Evolutionary conservation across 2,113 vertebrate genomes (phyloP), one percentile per base, ranked within the genome.

Genomic region (Sarotherodon lohbergeri): DNA sequence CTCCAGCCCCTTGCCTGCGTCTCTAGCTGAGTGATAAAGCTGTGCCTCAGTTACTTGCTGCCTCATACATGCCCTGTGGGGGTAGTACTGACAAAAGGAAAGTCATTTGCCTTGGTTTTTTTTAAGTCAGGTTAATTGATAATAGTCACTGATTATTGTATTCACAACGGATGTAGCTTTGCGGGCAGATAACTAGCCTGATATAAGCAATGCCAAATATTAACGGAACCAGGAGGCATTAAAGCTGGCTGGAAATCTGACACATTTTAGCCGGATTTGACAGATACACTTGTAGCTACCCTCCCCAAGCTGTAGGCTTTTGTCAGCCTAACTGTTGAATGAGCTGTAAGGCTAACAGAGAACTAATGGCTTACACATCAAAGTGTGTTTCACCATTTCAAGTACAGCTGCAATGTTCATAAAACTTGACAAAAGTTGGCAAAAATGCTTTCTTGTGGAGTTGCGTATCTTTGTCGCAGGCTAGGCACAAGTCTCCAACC

Each of bases 21-120:
- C 39, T 83, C 17, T 22, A 19, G 41, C 46, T 52, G 80, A 76
- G 80, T 85, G 68, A 68, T 84, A 82, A 86, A 86, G 82, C 89
- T 83, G 89, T 92, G 82, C 84, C 90, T 94, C 89, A 46, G 85
- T 93, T 86, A 85, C 29, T 83, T 78, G 78, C 88, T 89, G 89
- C 83, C 93, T 91, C 87, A 81, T 79, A 24, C 9, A 54, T 86
- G 85, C 83, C 81, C 79, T 63, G 66, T 76, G 24, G 41, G 22
- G 27, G 79, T 39, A 32, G 36, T 41, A 13, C 56, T 80, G 61
- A 56, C 32, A 16, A 8, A 10, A 86, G 34, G 24, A 61, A 56
- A 34, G 78, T 86, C 27, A 43, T 86, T 82, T 43, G 66, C 34
- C 55, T 87, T 43, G 48, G 0, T 34, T 5, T 32, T 86, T 54